Evolutionary conservation across 2,797 vertebrate genomes (phyloP), one percentile per base, ranked within the genome.

Genomic region (Silurus aristotelis): DNA sequence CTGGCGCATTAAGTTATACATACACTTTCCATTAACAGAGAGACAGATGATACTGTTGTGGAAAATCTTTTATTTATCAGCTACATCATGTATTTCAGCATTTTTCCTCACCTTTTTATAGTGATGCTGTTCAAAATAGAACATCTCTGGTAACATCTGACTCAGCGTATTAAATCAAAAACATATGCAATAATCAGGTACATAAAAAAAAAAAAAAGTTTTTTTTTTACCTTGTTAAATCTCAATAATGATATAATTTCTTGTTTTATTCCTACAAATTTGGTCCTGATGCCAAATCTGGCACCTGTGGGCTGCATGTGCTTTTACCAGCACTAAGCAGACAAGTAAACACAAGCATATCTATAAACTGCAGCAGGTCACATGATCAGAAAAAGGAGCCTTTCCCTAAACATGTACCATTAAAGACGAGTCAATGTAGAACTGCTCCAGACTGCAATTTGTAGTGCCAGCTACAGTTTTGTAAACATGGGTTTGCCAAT

Each of bases 41-140:
- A 66, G 52, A 80, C 20, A 73, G 6, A 56, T 56, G 25, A 64
- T 38, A 75, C 14, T 8, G 8, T 63, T 31, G 19, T 80, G 27
- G 56, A 56, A 75, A 73, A 63, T 43, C 20, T 15, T 83, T 83
- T 86, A 83, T 80, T 84, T 46, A 64, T 56, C 19, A 83, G 22
- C 75, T 83, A 63, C 12, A 63, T 25, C 9, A 58, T 46, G 6
- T 8, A 84, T 31, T 55, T 61, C 71, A 72, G 55, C n/a, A 77
- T 76, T 60, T 17, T 6, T 63, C 43, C 43, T 20, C 15, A 58
- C 12, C 25, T 75, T 12, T 68, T 38, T 13, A 27, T 15, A 81
- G 15, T 68, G 20, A 75, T 76, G 60, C 31, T 66, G 20, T 52
- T 5, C 15, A 73, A 56, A 80, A 58, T 66, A 56, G 20, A 82